These are phyloP conservation scores for Macrotrachela quadricornifera DNA, from an alignment of 1,140 invertebrate species.

Conservation along the genomic window DNA sequence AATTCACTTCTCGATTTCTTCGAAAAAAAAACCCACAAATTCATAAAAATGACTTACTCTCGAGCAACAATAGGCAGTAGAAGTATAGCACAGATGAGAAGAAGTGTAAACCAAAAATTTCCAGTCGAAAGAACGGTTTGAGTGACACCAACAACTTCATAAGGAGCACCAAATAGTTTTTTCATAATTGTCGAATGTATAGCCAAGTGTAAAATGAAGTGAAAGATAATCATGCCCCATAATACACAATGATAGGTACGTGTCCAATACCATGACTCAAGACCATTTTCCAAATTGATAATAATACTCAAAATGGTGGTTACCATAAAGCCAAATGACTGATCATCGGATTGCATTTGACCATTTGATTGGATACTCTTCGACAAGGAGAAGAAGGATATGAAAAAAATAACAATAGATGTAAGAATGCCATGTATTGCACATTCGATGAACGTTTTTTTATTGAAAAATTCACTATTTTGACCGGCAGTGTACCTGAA, in stretches of 20 bases:
- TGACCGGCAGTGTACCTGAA: slow-evolving; percentile 41
- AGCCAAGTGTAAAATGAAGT: slow-evolving; percentile 49
- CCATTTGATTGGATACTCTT: slow-evolving; percentile 62
- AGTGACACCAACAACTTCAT: slow-evolving; percentile 17
- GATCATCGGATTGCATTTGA: slow-evolving; percentile 66
- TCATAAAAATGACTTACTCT: too few relatives aligned
- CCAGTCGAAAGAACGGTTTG: slow-evolving; percentile 34
- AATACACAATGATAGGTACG: slow-evolving; percentile 87
- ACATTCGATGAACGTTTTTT: slow-evolving; percentile 40
- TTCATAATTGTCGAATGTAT: slow-evolving; percentile 27
- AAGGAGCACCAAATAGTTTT: slow-evolving; percentile 22
- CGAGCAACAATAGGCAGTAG: slow-evolving; percentile 52
- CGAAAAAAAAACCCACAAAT: too few relatives aligned
- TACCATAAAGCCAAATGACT: slow-evolving; percentile 74
- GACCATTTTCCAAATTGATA: slow-evolving; percentile 44
- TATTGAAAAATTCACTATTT: slow-evolving; percentile 79
- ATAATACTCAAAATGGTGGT: slow-evolving; percentile 81
- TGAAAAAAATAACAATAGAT: slow-evolving; percentile 80
- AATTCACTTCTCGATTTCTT: too few relatives aligned
- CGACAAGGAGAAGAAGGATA: slow-evolving; percentile 80
- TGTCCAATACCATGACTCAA: slow-evolving; percentile 96
- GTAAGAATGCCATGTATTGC: slow-evolving; percentile 79
- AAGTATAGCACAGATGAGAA: slow-evolving; percentile 57
- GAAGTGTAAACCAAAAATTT: slow-evolving; percentile 89
- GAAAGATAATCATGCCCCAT: slow-evolving; percentile 85